These are phyloP conservation scores for Seladonia tumulorum DNA, from an alignment of 2,888 invertebrate genomes.

Conservation along the genomic window DNA sequence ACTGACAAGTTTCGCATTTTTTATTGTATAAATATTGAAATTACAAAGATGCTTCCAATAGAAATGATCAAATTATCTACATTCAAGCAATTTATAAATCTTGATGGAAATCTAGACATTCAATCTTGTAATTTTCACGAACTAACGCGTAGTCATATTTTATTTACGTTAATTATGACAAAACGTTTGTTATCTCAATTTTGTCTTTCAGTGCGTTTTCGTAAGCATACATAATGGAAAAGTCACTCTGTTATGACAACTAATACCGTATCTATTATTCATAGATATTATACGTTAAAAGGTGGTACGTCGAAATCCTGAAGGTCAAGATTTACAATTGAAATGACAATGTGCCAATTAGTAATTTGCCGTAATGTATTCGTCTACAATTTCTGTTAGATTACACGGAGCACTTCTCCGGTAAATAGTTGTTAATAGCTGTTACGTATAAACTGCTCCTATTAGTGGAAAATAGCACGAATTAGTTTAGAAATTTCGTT, in stretches of 20 bases:
- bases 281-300: neutral
- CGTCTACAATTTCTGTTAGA: neutral
- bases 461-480: neutral
- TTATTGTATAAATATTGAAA: neutral
- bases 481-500: neutral
- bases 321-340: neutral
- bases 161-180: neutral
- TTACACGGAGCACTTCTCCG: neutral
- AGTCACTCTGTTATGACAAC: neutral
- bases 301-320: neutral
- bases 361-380: neutral
- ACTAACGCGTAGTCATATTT: neutral
- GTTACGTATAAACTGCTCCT: neutral
- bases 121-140: neutral
- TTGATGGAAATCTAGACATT: neutral
- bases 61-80: neutral
- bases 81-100: neutral
- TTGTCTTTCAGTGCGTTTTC: neutral
- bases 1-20: neutral
- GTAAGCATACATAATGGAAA: neutral
- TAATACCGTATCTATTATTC: neutral
- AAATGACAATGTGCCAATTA: neutral
- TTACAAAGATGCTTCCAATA: neutral
- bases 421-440: neutral
- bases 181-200: neutral